Evolutionary conservation across 1,140 invertebrate species (phyloP).

Genomic region (Camponotus vicinus): DNA sequence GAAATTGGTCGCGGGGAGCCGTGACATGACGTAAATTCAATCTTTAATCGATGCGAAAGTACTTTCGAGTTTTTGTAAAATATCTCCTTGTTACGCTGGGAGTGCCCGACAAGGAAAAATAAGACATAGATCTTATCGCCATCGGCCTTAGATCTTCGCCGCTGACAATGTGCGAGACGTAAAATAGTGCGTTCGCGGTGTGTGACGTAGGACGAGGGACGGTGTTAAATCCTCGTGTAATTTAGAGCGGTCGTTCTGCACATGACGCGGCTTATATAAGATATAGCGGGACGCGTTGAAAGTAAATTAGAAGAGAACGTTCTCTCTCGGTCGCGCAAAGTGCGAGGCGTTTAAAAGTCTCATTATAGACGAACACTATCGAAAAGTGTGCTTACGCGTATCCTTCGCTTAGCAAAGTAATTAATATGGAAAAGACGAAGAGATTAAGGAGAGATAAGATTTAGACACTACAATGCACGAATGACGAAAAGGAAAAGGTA

Average conservation of each 20-base stretch:
- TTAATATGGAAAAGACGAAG: not conserved
- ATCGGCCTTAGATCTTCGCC: not conserved
- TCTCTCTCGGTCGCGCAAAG: not conserved
- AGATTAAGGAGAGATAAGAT: not conserved
- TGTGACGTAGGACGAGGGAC: not conserved
- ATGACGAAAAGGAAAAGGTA: not conserved
- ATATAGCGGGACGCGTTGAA: constrained; percentile 16
- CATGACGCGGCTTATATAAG: constrained; percentile 37
- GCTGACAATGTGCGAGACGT: not conserved
- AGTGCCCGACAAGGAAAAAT: not conserved
- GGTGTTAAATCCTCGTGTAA: constrained; percentile 31
- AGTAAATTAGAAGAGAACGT: constrained; percentile 38
- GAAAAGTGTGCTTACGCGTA: not conserved
- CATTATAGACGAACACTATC: constrained; percentile 10
- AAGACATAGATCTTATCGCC: constrained; percentile 7
- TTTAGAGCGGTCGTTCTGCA: constrained; percentile 30
- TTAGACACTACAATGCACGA: not conserved
- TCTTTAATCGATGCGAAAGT: not conserved
- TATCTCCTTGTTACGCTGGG: not conserved
- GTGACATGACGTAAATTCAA: not conserved
- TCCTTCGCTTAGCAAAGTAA: not conserved
- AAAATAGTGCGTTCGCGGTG: not conserved
- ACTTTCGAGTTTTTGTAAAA: not conserved
- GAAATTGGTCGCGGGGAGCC: not conserved
- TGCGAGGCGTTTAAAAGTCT: not conserved